Evolutionary conservation across 2,113 vertebrate genomes (phyloP), one percentile per base, ranked within the genome.

Genomic region (Dasyprocta punctata): DNA sequence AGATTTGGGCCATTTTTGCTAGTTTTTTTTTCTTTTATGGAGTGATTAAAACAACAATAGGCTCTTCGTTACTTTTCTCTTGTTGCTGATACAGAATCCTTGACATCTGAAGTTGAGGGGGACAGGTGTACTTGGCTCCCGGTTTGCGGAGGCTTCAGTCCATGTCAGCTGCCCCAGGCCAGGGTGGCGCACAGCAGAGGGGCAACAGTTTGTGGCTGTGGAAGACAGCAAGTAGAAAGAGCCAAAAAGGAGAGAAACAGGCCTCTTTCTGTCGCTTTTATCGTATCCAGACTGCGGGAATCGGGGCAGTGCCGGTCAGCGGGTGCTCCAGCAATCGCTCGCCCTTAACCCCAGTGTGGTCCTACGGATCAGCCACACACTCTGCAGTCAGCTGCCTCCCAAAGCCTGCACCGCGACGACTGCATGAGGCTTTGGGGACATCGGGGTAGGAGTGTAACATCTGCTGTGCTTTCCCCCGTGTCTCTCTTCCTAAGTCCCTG

Each of bases 21-120:
- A 24, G 30, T 41, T 41, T 60, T 88, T 82, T 65, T n/a, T 86
- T 81, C 33, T 92, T 96, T 95, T 87, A 52, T 52, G 22, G 89
- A 87, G 60, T 20, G 24, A 67, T 16, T 63, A 67, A 17, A 67
- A 36, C 14, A 30, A 82, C 38, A 38, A 38, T 54, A 71, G 22
- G 22, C 88, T 52, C 36, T 73, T 78, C 47, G 52, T 91, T 33
- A 41, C 69, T 73, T 77, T 22, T 73, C 5, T n/a, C 16, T n/a
- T 69, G 36, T 69, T n/a, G 61, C 61, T 65, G 2, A n/a, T 33
- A 69, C 65, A 69, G n/a, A 69, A 69, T 69, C 19, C 65, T 6
- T 2, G 6, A 67, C 33, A 7, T 33, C 33, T 11, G 36, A 69
- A n/a, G 36, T 36, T n/a, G 19, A n/a, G 65, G 65, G 3, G 33